These are phyloP conservation scores for Brachionichthys hirsutus DNA, from an alignment of 2,113 vertebrate species.

Conservation along the genomic window DNA sequence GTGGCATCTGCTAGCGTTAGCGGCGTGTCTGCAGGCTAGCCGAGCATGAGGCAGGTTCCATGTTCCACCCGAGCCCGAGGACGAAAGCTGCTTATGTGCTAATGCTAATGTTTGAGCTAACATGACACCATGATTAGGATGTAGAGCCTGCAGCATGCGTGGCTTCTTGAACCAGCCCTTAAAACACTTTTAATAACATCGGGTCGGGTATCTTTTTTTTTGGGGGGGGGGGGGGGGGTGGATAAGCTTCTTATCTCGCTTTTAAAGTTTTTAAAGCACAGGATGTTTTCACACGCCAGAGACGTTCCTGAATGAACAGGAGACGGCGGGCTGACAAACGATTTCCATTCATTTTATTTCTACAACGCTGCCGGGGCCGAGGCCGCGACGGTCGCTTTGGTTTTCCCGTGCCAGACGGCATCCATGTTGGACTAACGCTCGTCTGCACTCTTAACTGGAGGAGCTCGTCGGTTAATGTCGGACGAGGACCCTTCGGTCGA, in stretches of 20 bases:
- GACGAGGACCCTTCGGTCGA: not conserved
- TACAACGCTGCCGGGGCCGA: not conserved
- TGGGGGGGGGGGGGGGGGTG: no score
- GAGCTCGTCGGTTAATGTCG: no score
- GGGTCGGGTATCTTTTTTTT: no score
- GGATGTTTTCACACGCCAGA: no score
- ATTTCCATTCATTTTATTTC: no score
- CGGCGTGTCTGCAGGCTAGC: no score
- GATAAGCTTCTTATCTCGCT: no score
- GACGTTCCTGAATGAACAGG: no score
- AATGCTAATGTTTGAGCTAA: not conserved
- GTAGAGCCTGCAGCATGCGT: not conserved
- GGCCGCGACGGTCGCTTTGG: not conserved
- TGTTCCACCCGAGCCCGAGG: no score
- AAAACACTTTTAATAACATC: conserved; percentile 7
- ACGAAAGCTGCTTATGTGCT: no score
- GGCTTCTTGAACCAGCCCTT: not conserved
- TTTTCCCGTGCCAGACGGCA: conserved; percentile 6
- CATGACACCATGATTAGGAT: not conserved
- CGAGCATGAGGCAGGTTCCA: not conserved
- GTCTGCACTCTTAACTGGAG: conserved; percentile 7
- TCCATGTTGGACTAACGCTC: conserved; percentile 43
- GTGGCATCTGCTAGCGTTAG: conserved; percentile 29
- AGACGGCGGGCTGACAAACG: no score
- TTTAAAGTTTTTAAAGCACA: no score